Conservation (phyloP, 1,140 invertebrate species). For the Trichoplusia ni region DNA sequence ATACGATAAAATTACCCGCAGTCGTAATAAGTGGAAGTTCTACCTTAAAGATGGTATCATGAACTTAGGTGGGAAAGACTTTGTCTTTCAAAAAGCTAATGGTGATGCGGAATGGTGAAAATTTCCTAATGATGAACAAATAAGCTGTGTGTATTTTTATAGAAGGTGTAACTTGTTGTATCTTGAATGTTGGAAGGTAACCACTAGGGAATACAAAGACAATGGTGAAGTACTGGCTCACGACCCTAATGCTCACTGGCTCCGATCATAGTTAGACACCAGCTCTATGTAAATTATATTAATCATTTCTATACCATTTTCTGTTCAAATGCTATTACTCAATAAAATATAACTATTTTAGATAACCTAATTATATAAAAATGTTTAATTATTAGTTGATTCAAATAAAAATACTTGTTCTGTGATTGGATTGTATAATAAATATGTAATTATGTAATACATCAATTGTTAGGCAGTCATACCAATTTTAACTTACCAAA, state of each 20-base stretch:
- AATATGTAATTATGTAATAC: too few species aligned
- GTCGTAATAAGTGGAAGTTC: slow-evolving; percentile 99
- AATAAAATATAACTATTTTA: too few species aligned
- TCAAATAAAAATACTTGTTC: too few species aligned
- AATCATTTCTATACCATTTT: too few species aligned
- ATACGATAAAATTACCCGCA: slow-evolving; percentile 99
- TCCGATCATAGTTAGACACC: slow-evolving; percentile 5
- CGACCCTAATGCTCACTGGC: slow-evolving; percentile 9
- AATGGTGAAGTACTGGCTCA: slow-evolving; percentile 41
- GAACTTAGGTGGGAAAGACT: slow-evolving; percentile 99
- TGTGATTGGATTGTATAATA: too few species aligned
- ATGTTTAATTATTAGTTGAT: too few species aligned
- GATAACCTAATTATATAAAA: too few species aligned
- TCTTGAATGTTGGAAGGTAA: slow-evolving; percentile 48
- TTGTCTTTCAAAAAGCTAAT: slow-evolving; percentile 98
- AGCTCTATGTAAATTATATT: too few species aligned
- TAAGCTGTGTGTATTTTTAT: slow-evolving; percentile 57
- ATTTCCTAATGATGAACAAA: slow-evolving; percentile 39
- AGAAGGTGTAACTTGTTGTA: slow-evolving; percentile 51
- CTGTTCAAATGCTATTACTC: too few species aligned
- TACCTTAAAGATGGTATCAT: slow-evolving; percentile 99
- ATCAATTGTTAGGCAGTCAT: too few species aligned
- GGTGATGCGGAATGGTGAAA: slow-evolving; percentile 98
- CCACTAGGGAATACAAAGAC: slow-evolving; percentile 40
- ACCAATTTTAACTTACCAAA: too few species aligned